phyloP scores from a whole-genome alignment of 1,140 invertebrate genomes.

The Drusus annulatus region DNA sequence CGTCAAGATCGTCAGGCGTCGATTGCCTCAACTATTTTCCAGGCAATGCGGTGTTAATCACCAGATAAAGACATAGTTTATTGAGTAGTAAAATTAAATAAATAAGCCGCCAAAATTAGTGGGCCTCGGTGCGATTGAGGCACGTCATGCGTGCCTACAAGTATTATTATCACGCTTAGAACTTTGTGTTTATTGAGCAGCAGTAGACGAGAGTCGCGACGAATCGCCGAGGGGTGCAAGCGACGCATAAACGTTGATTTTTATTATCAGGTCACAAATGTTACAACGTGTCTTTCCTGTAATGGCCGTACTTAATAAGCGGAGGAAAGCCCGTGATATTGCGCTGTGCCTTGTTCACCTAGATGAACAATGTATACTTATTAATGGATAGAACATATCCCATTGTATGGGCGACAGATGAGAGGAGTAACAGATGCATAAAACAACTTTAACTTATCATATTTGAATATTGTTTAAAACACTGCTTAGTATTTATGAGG shows the following conservation, averaged over 20 bases:
- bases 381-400: background rate
- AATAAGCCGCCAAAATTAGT: constrained; percentile 37
- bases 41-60: constrained; percentile 16
- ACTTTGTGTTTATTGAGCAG: background rate
- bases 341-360: background rate
- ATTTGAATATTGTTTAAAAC: constrained; percentile 6
- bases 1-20: constrained; percentile 16
- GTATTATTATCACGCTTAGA: constrained; percentile 1
- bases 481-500: background rate
- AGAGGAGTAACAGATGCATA: constrained; percentile 7
- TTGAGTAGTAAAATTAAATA: constrained; percentile 30
- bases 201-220: background rate
- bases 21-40: constrained; percentile 3
- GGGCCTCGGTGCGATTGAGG: background rate
- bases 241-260: constrained; percentile 7
- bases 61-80: constrained; percentile 24
- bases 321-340: background rate
- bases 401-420: constrained; percentile 7
- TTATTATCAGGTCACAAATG: constrained; percentile 22
- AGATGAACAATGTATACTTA: constrained; percentile 9
- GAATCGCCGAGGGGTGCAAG: background rate
- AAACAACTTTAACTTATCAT: background rate
- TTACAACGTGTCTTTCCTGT: constrained; percentile 10
- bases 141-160: constrained; percentile 20
- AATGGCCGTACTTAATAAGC: background rate